Evolutionary conservation across 2,888 invertebrate species (phyloP).

Genomic region (Neoitamus cyanurus): DNA sequence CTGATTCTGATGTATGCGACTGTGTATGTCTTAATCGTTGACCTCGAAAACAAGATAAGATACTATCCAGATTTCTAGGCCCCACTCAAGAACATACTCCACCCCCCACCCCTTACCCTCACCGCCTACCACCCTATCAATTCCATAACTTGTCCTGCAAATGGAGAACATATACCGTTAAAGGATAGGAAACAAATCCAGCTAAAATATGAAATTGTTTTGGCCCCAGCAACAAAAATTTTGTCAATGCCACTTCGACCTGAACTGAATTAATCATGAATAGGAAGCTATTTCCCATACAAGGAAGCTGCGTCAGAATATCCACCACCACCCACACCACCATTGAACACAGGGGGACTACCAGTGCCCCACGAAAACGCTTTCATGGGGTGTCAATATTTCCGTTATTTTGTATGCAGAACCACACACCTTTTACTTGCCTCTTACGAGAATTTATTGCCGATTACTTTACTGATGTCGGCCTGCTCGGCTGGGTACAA

Average conservation of each 20-base stretch:
- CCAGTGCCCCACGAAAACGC: not conserved
- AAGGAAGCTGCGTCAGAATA: too few relatives aligned
- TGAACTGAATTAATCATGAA: constrained; percentile 5
- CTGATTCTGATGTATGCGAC: too few relatives aligned
- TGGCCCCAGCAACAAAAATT: not conserved
- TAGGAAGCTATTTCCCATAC: not conserved
- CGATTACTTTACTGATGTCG: not conserved
- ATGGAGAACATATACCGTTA: not conserved
- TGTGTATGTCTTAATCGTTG: not conserved
- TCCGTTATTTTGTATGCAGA: not conserved
- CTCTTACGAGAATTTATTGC: not conserved
- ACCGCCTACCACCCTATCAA: not conserved
- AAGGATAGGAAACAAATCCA: not conserved
- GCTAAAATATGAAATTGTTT: not conserved
- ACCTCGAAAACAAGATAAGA: not conserved
- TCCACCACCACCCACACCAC: too few relatives aligned
- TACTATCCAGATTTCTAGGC: not conserved
- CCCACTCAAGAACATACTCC: too few relatives aligned
- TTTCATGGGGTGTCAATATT: not conserved
- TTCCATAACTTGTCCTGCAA: not conserved
- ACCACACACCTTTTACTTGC: not conserved
- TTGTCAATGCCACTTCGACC: not conserved
- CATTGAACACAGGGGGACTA: too few relatives aligned
- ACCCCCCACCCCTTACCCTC: not conserved
- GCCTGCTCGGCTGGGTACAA: not conserved